These are phyloP conservation scores for Tetragnatha montana DNA, from an alignment of 2,888 invertebrate species.

Conservation along the genomic window DNA sequence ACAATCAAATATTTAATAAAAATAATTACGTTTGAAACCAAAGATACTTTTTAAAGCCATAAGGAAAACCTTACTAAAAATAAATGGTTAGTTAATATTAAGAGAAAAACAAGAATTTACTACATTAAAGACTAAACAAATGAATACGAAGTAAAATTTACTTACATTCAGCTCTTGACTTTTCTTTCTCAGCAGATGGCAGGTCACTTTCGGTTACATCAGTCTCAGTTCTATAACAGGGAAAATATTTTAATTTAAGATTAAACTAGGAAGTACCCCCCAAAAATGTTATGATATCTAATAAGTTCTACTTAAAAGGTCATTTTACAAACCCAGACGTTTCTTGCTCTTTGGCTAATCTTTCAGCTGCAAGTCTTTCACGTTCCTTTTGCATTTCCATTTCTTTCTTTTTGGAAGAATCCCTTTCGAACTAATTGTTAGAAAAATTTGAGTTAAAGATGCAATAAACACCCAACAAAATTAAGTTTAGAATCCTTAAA, in stretches of 20 bases:
- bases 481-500: too few species aligned
- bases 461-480: too few species aligned
- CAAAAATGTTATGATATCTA: not conserved
- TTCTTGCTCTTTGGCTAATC: conserved; percentile 76
- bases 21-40: too few species aligned
- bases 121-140: not conserved
- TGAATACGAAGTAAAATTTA: not conserved
- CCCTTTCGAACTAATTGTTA: conserved; percentile 89
- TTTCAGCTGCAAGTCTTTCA: conserved; percentile 84
- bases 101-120: not conserved
- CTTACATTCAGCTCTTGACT: conserved; percentile 49
- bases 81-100: too few species aligned
- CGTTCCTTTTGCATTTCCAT: conserved; percentile 84
- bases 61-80: too few species aligned
- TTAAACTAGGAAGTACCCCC: not conserved
- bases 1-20: too few species aligned
- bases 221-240: conserved; percentile 74
- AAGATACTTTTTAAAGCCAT: too few species aligned
- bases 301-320: not conserved
- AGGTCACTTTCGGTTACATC: conserved; percentile 71
- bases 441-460: not conserved
- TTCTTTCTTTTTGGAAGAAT: conserved; percentile 85
- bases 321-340: conserved; percentile 72
- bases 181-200: conserved; percentile 52
- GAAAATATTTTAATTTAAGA: not conserved